phyloP scores from a whole-genome alignment of 2,888 invertebrate species.

The Drosophila prostipennis region DNA sequence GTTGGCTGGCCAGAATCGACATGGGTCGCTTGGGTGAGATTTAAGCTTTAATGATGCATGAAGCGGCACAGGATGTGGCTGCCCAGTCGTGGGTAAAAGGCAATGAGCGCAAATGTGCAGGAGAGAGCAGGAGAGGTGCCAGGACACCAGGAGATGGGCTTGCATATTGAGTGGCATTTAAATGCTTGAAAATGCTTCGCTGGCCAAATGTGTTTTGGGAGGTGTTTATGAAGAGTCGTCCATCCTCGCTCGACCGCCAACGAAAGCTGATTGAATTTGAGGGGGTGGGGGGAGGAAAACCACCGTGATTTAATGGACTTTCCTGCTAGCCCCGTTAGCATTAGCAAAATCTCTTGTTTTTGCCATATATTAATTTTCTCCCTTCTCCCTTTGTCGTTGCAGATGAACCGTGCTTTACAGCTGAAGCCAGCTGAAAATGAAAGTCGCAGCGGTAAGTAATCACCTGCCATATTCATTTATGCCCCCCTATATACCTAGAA shows the following conservation, averaged over 20 bases:
- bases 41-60: conserved; percentile 80
- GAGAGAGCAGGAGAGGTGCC: neutral
- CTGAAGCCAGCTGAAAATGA: conserved; percentile 99
- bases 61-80: conserved; percentile 80
- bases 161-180: conserved; percentile 79
- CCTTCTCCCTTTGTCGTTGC: conserved; percentile 84
- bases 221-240: conserved; percentile 67
- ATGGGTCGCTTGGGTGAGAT: conserved; percentile 78
- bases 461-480: conserved; percentile 37
- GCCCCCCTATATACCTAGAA: neutral
- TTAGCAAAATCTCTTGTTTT: conserved; percentile 6
- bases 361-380: conserved; percentile 18
- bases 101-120: conserved; percentile 75
- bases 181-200: conserved; percentile 65
- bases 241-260: conserved; percentile 7
- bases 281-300: neutral
- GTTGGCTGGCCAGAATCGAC: conserved; percentile 70
- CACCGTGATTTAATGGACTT: conserved; percentile 17
- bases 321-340: conserved; percentile 11
- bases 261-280: conserved; percentile 40
- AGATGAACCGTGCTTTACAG: conserved; percentile 99
- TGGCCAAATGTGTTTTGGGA: conserved; percentile 50
- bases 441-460: conserved; percentile 96
- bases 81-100: conserved; percentile 79
- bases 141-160: conserved; percentile 57